These are phyloP conservation scores for Protophormia terraenovae DNA, from an alignment of 2,888 invertebrate genomes.

Conservation along the genomic window DNA sequence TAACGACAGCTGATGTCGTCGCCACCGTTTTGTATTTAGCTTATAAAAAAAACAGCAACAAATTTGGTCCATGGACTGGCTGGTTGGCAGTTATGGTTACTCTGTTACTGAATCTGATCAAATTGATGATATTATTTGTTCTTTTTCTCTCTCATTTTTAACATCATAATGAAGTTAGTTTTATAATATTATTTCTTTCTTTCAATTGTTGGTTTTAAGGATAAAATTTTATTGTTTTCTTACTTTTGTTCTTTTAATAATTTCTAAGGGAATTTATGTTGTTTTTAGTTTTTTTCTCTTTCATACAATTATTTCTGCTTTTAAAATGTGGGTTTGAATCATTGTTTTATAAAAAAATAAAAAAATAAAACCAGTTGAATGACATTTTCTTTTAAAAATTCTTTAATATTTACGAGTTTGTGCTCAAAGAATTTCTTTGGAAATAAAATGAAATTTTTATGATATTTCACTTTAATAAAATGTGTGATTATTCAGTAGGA, in stretches of 20 bases:
- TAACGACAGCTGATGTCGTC: slow-evolving; percentile 53
- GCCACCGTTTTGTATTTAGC: slow-evolving; percentile 33
- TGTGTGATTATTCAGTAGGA: background rate
- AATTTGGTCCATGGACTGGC: slow-evolving; percentile 26
- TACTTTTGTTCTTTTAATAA: slow-evolving; percentile 23
- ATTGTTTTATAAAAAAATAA: background rate
- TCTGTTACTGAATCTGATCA: slow-evolving; percentile 45
- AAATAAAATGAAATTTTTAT: slow-evolving; percentile 26
- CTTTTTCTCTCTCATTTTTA: background rate
- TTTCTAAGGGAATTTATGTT: slow-evolving; percentile 37
- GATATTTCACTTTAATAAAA: slow-evolving; percentile 6
- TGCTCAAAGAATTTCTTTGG: slow-evolving; percentile 3
- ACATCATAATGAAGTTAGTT: slow-evolving; percentile 4
- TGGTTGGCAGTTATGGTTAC: background rate
- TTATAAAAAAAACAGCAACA: background rate
- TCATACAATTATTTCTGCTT: too few species aligned
- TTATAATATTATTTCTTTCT: background rate
- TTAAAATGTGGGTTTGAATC: slow-evolving; percentile 22
- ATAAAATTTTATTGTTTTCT: slow-evolving; percentile 45
- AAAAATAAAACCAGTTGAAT: slow-evolving; percentile 21
- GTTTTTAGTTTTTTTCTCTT: background rate
- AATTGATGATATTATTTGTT: slow-evolving; percentile 47
- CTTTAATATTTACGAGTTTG: slow-evolving; percentile 23
- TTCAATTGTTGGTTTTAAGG: slow-evolving; percentile 28
- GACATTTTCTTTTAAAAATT: slow-evolving; percentile 27